A percentile compares a stretch with the other conserved stretches of the same genome.
Evolutionary conservation across 2,113 vertebrate genomes (phyloP).

Genomic region (Columba janthina): DNA sequence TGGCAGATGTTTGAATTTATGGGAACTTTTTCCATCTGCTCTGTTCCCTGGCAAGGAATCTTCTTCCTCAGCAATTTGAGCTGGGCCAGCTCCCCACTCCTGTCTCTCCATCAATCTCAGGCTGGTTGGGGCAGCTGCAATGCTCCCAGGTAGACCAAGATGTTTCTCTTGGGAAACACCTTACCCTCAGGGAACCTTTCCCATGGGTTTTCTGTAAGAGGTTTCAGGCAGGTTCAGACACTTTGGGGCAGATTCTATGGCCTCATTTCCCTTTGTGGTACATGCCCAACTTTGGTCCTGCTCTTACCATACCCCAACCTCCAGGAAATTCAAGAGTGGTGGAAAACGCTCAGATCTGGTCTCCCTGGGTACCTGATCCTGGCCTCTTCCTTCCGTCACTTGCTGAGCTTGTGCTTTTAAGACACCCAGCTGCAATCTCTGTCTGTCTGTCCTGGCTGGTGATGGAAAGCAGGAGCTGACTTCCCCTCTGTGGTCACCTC

Average conservation of each 20-base stretch:
- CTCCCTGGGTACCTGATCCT: background rate
- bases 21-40: background rate
- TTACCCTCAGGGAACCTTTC: background rate
- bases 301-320: accelerated
- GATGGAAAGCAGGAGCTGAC: accelerated
- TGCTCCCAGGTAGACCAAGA: too few relatives aligned
- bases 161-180: background rate
- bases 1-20: background rate
- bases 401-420: background rate
- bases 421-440: accelerated
- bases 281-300: background rate
- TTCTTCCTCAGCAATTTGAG: background rate
- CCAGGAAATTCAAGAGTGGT: background rate
- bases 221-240: background rate
- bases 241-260: background rate
- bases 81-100: background rate
- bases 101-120: accelerated
- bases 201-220: background rate
- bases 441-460: background rate
- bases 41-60: background rate
- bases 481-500: background rate
- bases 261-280: background rate
- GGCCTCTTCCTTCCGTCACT: background rate
- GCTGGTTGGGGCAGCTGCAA: background rate
- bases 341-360: background rate